phyloP scores from a whole-genome alignment of 1,140 invertebrate genomes.

The Zaprionus inermis region DNA sequence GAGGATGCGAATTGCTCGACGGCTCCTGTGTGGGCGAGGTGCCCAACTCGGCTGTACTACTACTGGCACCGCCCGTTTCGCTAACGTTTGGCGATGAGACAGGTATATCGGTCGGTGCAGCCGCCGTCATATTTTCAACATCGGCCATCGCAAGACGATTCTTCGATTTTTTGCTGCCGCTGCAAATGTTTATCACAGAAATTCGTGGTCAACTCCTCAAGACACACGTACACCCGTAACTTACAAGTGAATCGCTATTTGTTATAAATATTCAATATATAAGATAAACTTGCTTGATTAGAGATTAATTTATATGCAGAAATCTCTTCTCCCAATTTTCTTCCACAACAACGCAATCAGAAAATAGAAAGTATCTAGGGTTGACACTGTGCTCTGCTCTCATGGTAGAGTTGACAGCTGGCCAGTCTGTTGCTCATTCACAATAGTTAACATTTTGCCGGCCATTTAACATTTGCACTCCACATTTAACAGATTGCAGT shows the following conservation, averaged over 20 bases:
- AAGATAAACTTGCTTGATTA: not conserved
- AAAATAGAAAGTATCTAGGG: conserved; percentile 74
- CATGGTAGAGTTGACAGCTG: conserved; percentile 43
- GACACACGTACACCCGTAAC: conserved; percentile 22
- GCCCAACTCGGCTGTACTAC: conserved; percentile 54
- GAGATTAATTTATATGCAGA: conserved; percentile 14
- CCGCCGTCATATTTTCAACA: conserved; percentile 70
- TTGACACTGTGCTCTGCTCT: conserved; percentile 14
- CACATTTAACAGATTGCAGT: not conserved
- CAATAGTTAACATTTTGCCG: conserved; percentile 15
- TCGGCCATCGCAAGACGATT: conserved; percentile 67
- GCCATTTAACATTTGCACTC: not conserved
- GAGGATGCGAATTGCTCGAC: conserved; percentile 79
- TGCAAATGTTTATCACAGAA: conserved; percentile 40
- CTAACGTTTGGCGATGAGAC: conserved; percentile 42
- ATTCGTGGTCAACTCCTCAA: conserved; percentile 25
- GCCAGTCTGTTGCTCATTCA: not conserved
- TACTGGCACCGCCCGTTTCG: conserved; percentile 39
- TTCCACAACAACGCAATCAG: conserved; percentile 76
- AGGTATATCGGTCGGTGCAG: conserved; percentile 68
- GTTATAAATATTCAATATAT: not conserved
- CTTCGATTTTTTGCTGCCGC: conserved; percentile 55
- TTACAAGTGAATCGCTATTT: conserved; percentile 21
- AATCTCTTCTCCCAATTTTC: conserved; percentile 55
- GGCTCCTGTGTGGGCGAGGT: conserved; percentile 77